Evolutionary conservation across 1,140 invertebrate species (phyloP).

Genomic region (Trypoxylus dichotomus): DNA sequence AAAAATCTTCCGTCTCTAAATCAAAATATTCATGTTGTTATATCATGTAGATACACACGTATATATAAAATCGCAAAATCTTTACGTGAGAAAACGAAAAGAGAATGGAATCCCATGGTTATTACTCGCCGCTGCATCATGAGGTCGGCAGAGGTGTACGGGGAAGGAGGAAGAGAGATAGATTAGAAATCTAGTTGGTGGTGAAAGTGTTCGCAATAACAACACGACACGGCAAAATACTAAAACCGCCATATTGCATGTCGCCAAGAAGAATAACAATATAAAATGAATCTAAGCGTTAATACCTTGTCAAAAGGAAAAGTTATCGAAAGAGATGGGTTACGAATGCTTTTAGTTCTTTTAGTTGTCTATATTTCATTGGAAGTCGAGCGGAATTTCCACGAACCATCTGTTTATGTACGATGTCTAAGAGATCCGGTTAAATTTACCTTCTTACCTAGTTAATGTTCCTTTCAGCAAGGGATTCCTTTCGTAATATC

Average conservation of each 20-base stretch:
- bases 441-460: constrained; percentile 41
- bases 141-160: constrained; percentile 30
- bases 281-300: not conserved
- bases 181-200: constrained; percentile 41
- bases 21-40: not conserved
- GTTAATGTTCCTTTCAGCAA: constrained; percentile 47
- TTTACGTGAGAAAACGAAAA: constrained; percentile 38
- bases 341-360: not conserved
- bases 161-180: constrained; percentile 34
- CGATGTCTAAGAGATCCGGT: not conserved
- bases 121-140: not conserved
- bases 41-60: not conserved
- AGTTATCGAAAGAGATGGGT: not conserved
- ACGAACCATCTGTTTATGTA: constrained; percentile 17
- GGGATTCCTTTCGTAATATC: constrained; percentile 48
- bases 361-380: not conserved
- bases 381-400: not conserved
- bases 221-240: constrained; percentile 15
- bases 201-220: constrained; percentile 41
- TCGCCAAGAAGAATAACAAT: not conserved
- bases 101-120: constrained; percentile 36
- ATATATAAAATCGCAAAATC: not conserved
- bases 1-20: not conserved
- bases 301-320: not conserved
- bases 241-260: constrained; percentile 36